Evolutionary conservation across 2,113 vertebrate genomes (phyloP).

Genomic region (Marcusenius ussheri): DNA sequence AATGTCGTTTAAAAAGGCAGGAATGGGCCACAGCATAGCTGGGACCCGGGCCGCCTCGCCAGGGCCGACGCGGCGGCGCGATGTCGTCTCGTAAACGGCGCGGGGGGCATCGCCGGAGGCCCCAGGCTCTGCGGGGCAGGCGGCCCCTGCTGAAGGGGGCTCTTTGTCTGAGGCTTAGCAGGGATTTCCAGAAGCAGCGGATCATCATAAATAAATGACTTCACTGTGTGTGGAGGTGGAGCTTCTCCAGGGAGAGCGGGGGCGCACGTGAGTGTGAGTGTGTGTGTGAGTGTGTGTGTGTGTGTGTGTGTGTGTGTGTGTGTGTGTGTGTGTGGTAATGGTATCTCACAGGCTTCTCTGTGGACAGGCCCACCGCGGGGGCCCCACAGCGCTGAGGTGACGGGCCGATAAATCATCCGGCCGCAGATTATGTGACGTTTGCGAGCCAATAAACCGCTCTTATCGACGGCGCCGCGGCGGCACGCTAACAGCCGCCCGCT

Average conservation of each 20-base stretch:
- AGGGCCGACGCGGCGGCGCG: too few species aligned
- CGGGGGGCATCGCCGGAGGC: neutral
- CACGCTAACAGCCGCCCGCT: neutral
- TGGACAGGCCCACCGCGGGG: neutral
- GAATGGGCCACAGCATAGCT: neutral
- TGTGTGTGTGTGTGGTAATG: slow-evolving; percentile 11
- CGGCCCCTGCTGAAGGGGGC: slow-evolving; percentile 2
- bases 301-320: neutral
- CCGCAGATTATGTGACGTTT: neutral
- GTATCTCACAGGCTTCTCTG: neutral
- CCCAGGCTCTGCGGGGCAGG: neutral
- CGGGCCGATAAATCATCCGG: slow-evolving; percentile 17
- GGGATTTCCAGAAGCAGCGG: slow-evolving; percentile 5
- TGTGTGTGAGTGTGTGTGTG: too few species aligned
- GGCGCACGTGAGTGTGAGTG: neutral
- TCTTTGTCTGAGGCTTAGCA: slow-evolving; percentile 1
- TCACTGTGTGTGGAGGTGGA: slow-evolving; percentile 11
- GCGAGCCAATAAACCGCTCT: slow-evolving; percentile 13
- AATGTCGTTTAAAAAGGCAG: neutral
- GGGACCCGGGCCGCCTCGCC: neutral
- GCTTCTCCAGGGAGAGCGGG: slow-evolving; percentile 22
- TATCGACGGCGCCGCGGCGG: neutral
- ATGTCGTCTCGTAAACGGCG: neutral
- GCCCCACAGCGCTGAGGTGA: neutral
- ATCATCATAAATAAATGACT: slow-evolving; percentile 19